These are phyloP conservation scores for Meleagris gallopavo DNA, from an alignment of 2,113 vertebrate species.

Conservation along the genomic window DNA sequence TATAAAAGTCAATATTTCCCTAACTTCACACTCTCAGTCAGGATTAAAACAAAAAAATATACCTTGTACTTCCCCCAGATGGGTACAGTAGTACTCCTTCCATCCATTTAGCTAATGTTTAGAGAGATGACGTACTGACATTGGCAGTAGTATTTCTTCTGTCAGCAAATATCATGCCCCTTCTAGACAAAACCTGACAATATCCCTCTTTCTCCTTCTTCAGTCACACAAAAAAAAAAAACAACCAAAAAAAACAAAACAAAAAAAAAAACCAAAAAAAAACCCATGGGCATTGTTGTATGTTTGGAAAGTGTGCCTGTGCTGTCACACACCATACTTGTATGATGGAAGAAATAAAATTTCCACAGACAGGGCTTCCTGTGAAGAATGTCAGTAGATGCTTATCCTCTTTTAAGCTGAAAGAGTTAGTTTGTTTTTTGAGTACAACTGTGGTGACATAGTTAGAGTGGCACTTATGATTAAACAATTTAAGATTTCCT, in stretches of 20 bases:
- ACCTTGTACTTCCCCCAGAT: background rate
- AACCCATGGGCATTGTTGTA: accelerated
- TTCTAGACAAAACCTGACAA: conserved; percentile 45
- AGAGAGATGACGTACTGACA: background rate
- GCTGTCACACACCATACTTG: background rate
- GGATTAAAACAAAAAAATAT: background rate
- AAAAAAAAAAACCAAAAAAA: background rate
- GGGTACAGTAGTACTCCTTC: background rate
- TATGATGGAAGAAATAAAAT: background rate
- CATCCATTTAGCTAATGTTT: background rate
- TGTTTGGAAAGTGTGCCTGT: background rate
- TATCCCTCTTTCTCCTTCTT: background rate
- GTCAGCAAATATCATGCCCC: background rate
- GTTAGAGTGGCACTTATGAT: background rate
- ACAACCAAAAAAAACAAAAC: background rate
- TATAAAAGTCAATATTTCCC: background rate
- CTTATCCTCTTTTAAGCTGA: background rate
- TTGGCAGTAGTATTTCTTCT: conserved; percentile 9
- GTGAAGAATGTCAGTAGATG: background rate
- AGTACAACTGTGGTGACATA: background rate
- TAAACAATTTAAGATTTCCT: background rate
- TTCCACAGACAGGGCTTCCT: background rate
- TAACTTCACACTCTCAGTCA: background rate
- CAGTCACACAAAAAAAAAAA: background rate
- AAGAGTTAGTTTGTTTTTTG: background rate